Conservation (phyloP, 1,140 invertebrate species). For the Diachasmimorpha longicaudata region DNA sequence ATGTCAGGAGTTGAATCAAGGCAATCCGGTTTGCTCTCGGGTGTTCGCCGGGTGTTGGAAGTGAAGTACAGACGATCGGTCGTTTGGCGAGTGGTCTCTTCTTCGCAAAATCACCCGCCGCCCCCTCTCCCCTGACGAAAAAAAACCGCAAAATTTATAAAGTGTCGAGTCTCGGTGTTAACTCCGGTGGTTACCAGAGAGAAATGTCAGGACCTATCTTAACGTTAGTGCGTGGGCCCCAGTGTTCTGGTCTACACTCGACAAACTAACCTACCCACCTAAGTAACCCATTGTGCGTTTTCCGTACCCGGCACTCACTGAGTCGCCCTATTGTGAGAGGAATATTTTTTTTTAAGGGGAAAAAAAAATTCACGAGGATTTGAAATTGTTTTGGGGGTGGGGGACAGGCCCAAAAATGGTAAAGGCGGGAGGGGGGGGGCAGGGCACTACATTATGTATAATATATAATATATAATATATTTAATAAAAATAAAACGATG, state of each 20-base stretch:
- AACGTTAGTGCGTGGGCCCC: constrained; percentile 52
- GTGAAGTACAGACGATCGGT: background rate
- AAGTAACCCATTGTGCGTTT: constrained; percentile 57
- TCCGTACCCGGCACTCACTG: too few species aligned
- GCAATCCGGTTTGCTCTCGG: constrained; percentile 1
- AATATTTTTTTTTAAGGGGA: background rate
- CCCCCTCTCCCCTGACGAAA: background rate
- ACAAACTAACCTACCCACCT: constrained; percentile 60
- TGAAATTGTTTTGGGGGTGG: constrained; percentile 33
- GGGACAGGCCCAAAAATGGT: constrained; percentile 51
- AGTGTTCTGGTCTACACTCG: constrained; percentile 29
- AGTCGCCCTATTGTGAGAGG: background rate
- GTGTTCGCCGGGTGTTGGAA: background rate
- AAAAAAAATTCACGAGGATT: constrained; percentile 13
- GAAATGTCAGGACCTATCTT: constrained; percentile 58
- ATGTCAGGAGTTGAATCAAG: constrained; percentile 9
- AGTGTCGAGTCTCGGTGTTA: constrained; percentile 36
- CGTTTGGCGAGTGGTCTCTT: background rate
- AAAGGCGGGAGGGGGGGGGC: too few species aligned
- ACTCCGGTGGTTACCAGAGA: constrained; percentile 38
- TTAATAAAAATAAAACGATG: too few species aligned
- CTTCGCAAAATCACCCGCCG: too few species aligned
- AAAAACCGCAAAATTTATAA: constrained; percentile 7
- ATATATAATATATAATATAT: too few species aligned
- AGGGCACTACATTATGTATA: too few species aligned